These are phyloP conservation scores for Stegodyphus dumicola DNA, from an alignment of 1,140 invertebrate species.

Conservation along the genomic window DNA sequence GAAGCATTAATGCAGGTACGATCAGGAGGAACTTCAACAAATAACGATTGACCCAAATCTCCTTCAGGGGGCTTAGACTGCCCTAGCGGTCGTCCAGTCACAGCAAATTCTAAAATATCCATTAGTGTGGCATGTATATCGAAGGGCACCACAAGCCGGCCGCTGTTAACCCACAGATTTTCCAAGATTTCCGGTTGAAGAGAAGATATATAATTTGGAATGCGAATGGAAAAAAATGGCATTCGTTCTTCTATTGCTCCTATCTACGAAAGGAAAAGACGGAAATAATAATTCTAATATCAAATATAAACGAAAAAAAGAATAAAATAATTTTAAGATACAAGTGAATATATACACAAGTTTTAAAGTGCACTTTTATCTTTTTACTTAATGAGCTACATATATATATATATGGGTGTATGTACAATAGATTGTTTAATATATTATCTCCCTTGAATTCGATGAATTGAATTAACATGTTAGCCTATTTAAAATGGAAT, in stretches of 20 bases:
- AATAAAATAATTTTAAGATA: no score
- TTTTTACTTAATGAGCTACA: no score
- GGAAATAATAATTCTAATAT: no score
- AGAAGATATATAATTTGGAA: slow-evolving; percentile 34
- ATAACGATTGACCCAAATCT: slow-evolving; percentile 34
- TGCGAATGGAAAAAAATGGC: slow-evolving; percentile 61
- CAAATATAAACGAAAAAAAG: no score
- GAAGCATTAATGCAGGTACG: slow-evolving; percentile 80
- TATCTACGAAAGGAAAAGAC: not conserved
- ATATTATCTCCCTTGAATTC: no score
- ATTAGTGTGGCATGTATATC: slow-evolving; percentile 61
- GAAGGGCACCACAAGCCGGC: slow-evolving; percentile 59
- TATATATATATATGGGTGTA: no score
- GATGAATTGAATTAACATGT: no score
- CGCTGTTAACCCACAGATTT: slow-evolving; percentile 45
- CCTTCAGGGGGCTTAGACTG: not conserved
- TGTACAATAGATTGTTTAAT: no score
- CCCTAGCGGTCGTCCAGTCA: not conserved
- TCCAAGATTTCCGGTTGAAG: not conserved
- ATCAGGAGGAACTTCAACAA: slow-evolving; percentile 64
- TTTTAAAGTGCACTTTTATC: no score
- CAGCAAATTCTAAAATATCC: slow-evolving; percentile 52
- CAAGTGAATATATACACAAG: no score
- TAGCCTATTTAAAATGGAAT: no score
- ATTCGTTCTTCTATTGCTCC: slow-evolving; percentile 63